Percentiles rank a stretch among this genome's conserved stretches.
phyloP scores from a whole-genome alignment of 2,888 invertebrate species.

The Branchipolynoe longqiensis region DNA sequence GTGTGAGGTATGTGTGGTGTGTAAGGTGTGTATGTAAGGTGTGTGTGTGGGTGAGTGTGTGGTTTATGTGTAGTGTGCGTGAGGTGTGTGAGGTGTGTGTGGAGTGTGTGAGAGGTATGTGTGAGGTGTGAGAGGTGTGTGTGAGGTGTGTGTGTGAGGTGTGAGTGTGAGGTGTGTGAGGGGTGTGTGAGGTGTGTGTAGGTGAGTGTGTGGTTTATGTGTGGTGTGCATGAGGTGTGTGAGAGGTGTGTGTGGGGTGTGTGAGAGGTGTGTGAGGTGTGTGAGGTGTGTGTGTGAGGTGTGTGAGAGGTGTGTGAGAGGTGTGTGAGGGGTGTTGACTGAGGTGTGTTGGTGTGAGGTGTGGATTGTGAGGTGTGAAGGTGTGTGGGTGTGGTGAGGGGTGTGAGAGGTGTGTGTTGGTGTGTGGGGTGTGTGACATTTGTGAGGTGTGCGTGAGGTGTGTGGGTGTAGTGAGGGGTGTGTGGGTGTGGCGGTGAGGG shows the following conservation, averaged over 20 bases:
- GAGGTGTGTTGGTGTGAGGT: neutral
- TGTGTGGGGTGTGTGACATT: neutral
- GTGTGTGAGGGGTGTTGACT: neutral
- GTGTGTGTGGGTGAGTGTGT: neutral
- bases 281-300: neutral
- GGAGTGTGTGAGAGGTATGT: neutral
- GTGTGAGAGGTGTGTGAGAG: neutral
- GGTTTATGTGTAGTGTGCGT: neutral
- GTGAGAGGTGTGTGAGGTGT: neutral
- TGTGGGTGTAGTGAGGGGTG: neutral
- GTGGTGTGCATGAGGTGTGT: neutral
- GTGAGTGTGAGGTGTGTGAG: neutral
- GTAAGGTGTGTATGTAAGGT: neutral
- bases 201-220: neutral
- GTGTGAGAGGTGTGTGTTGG: neutral
- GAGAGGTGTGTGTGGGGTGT: too few relatives aligned
- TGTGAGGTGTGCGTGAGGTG: neutral
- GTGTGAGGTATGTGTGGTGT: too few relatives aligned
- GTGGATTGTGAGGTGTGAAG: neutral
- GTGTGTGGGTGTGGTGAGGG: neutral
- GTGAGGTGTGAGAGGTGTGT: neutral
- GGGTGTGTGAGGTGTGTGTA: neutral
- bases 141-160: neutral
- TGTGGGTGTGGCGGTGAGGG: neutral
- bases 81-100: neutral